phyloP scores from a whole-genome alignment of 1,140 invertebrate genomes.

The Nomia melanderi region DNA sequence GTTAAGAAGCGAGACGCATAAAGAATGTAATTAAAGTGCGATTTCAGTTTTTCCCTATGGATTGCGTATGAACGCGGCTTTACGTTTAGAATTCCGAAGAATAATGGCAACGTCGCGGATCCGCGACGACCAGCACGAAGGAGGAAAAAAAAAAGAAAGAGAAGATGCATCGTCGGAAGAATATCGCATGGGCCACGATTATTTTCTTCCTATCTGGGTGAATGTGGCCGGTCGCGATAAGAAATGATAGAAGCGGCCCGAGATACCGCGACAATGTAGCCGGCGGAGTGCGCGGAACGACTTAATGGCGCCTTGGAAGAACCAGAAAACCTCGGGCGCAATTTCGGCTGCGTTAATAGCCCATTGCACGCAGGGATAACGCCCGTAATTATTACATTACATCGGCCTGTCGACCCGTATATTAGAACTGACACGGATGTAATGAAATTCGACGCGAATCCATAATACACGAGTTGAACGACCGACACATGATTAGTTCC shows the following conservation, averaged over 20 bases:
- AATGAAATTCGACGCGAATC: too few relatives aligned
- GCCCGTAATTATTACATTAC: not conserved
- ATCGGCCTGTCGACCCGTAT: too few relatives aligned
- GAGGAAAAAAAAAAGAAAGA: too few relatives aligned
- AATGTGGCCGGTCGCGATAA: conserved; percentile 24
- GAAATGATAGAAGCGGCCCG: conserved; percentile 25
- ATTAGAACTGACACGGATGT: too few relatives aligned
- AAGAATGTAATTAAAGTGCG: too few relatives aligned
- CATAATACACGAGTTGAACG: too few relatives aligned
- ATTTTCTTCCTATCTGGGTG: conserved; percentile 25
- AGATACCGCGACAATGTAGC: conserved; percentile 33
- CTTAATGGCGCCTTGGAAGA: conserved; percentile 25
- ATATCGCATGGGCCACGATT: conserved; percentile 52
- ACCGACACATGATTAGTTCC: too few relatives aligned
- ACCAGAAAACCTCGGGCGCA: not conserved
- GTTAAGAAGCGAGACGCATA: too few relatives aligned
- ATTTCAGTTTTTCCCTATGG: too few relatives aligned
- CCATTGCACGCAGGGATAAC: not conserved
- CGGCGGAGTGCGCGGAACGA: not conserved
- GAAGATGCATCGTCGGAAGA: conserved; percentile 54
- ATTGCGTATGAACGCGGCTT: conserved; percentile 23
- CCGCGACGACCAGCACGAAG: conserved; percentile 5
- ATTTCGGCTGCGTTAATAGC: not conserved
- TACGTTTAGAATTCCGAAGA: conserved; percentile 21
- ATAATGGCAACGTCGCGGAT: conserved; percentile 50